A percentile compares a stretch with the other conserved stretches of the same genome.
Evolutionary conservation across 2,888 invertebrate genomes (phyloP).

Genomic region (Xanthorhoe spadicearia): DNA sequence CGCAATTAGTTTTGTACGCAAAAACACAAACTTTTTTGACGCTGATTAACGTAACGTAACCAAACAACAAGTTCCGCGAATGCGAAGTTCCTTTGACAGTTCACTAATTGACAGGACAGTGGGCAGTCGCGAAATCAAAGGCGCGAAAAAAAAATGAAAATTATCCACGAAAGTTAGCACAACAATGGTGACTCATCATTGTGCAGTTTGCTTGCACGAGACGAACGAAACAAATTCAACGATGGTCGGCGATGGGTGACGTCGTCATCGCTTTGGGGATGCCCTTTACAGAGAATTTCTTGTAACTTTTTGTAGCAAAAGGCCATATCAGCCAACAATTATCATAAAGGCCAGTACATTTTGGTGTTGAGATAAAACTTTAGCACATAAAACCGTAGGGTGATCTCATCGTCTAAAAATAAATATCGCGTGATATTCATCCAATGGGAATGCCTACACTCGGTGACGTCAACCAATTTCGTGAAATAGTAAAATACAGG

Average conservation of each 20-base stretch:
- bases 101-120: conserved; percentile 70
- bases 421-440: conserved; percentile 71
- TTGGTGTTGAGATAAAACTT: conserved; percentile 51
- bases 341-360: conserved; percentile 57
- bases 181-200: conserved; percentile 81
- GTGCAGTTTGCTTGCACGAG: conserved; percentile 54
- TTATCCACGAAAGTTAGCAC: conserved; percentile 67
- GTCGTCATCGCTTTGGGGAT: conserved; percentile 77
- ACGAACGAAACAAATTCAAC: conserved; percentile 35
- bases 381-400: conserved; percentile 63
- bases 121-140: conserved; percentile 63
- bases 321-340: conserved; percentile 63
- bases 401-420: conserved; percentile 76
- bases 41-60: conserved; percentile 46
- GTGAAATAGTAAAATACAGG: not conserved
- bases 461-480: conserved; percentile 61
- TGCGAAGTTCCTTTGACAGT: conserved; percentile 67
- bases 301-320: conserved; percentile 54
- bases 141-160: conserved; percentile 55
- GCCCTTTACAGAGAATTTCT: conserved; percentile 77
- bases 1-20: conserved; percentile 28
- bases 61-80: conserved; percentile 43
- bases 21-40: conserved; percentile 44
- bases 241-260: conserved; percentile 55
- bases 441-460: conserved; percentile 62